Base-by-base conservation (phyloP, 2,113 vertebrate genomes). In the Callipepla californica region DNA sequence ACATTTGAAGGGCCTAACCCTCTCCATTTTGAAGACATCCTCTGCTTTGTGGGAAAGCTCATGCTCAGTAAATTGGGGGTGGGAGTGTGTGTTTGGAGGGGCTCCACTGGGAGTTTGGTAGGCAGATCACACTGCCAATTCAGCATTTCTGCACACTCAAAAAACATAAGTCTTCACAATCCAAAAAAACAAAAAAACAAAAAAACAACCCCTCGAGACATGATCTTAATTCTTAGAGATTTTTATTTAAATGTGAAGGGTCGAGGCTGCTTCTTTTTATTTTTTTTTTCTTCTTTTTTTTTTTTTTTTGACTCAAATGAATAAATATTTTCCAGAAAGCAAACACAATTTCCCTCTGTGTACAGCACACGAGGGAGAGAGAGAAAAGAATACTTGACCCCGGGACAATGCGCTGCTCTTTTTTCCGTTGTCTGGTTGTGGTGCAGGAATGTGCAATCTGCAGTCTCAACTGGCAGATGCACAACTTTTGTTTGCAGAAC, bases 401-500 rank as follows among this genome's bases (percentile, higher is more conserved):
- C 40, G 58, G 68, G 51, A 85, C 59, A 86, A 30, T 26, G 19
- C 1, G 15, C 70, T 89, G 66, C 69, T 69, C 57, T 87, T 90
- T 69, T 18, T 30, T 63, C 86, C 2, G 48, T 92, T 80, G 67
- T 90, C 82, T 92, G 72, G 63, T 94, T 87, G 83, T 88, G 79
- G 55, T 93, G 57, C 28, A 85, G 91, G 93, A 94, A 96, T 94
- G 94, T 82, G 65, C 89, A 83, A 83, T 92, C 78, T 85, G 91
- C 91, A 89, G 3, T 87, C 30, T 1, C 63, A 94, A 83, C 82
- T 95, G 95, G 93, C 95, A 94, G 87, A 80, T 28, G 8, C 61
- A 45, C 85, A 94, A 94, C 82, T 96, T 93, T 88, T 94, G 82
- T 96, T 94, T 96, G 79, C 74, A 85, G 94, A 90, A 91, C 87